Evolutionary conservation across 2,113 vertebrate genomes (phyloP).

Genomic region (Lamprologus speciosus): DNA sequence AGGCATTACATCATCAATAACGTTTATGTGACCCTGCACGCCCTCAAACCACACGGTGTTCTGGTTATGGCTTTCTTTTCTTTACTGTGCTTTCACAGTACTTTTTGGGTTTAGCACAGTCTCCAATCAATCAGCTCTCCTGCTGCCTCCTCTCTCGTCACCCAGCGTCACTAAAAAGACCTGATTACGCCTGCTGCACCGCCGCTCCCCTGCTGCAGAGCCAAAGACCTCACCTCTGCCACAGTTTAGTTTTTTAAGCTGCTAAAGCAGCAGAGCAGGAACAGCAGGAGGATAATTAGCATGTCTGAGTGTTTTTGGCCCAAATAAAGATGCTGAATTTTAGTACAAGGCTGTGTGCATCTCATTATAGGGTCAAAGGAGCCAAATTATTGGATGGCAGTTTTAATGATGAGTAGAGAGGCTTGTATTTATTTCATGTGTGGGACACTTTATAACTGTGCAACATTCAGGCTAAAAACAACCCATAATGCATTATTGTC

Average conservation of each 20-base stretch:
- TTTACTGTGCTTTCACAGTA: background rate
- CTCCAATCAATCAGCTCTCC: background rate
- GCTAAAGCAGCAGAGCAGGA: background rate
- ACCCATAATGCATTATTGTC: background rate
- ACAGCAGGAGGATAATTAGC: background rate
- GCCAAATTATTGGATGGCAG: background rate
- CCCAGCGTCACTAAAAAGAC: background rate
- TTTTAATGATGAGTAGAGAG: background rate
- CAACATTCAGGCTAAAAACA: background rate
- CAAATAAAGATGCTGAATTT: rapidly evolving
- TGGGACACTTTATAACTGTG: background rate
- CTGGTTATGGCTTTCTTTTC: background rate
- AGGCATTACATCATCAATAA: background rate
- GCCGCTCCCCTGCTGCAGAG: background rate
- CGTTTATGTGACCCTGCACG: rapidly evolving
- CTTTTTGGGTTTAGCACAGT: background rate
- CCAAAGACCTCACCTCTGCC: background rate
- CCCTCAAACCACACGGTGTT: background rate
- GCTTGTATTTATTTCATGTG: background rate
- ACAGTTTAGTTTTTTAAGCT: background rate
- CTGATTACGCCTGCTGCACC: background rate
- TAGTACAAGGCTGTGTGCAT: background rate
- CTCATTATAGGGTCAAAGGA: background rate
- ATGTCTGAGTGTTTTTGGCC: background rate
- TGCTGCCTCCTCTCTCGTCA: background rate